Conservation (phyloP, 2,797 vertebrate species). For the Champsocephalus esox region DNA sequence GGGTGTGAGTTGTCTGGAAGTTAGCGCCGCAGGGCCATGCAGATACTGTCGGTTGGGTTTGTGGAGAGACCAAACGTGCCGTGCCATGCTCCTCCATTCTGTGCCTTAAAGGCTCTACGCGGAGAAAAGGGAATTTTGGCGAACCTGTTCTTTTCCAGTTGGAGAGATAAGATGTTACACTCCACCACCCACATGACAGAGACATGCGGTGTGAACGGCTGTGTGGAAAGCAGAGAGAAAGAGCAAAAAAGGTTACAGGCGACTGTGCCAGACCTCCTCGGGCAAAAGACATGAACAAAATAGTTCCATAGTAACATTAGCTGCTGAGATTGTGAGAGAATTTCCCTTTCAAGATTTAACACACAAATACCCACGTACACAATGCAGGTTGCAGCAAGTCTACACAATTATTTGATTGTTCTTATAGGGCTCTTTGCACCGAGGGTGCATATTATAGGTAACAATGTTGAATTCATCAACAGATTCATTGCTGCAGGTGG, state of each 20-base stretch:
- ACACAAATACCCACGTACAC: slow-evolving; percentile 75
- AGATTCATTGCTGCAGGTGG: slow-evolving; percentile 7
- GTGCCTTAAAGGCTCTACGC: slow-evolving; percentile 71
- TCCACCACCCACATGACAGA: slow-evolving; percentile 76
- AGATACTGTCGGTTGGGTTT: slow-evolving; percentile 58
- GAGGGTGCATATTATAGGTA: slow-evolving; percentile 29
- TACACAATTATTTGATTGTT: slow-evolving; percentile 82
- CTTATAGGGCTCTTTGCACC: slow-evolving; percentile 42
- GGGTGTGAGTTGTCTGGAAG: slow-evolving; percentile 59
- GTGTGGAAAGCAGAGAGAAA: slow-evolving; percentile 55
- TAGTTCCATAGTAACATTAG: slow-evolving; percentile 82
- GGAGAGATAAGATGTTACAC: slow-evolving; percentile 78
- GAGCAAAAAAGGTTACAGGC: slow-evolving; percentile 70
- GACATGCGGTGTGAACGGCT: slow-evolving; percentile 47
- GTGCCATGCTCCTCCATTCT: slow-evolving; percentile 74
- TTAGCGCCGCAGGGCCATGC: slow-evolving; percentile 66
- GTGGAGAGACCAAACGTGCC: slow-evolving; percentile 65
- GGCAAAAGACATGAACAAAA: slow-evolving; percentile 84
- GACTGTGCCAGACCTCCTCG: slow-evolving; percentile 86
- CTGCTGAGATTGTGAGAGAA: slow-evolving; percentile 74
- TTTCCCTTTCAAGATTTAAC: slow-evolving; percentile 79
- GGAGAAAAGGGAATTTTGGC: slow-evolving; percentile 85
- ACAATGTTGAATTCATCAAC: slow-evolving; percentile 16
- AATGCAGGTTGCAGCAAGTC: slow-evolving; percentile 84
- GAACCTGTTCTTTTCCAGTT: slow-evolving; percentile 89